These are phyloP conservation scores for Bombus consobrinus DNA, from an alignment of 1,140 invertebrate genomes.

Conservation along the genomic window DNA sequence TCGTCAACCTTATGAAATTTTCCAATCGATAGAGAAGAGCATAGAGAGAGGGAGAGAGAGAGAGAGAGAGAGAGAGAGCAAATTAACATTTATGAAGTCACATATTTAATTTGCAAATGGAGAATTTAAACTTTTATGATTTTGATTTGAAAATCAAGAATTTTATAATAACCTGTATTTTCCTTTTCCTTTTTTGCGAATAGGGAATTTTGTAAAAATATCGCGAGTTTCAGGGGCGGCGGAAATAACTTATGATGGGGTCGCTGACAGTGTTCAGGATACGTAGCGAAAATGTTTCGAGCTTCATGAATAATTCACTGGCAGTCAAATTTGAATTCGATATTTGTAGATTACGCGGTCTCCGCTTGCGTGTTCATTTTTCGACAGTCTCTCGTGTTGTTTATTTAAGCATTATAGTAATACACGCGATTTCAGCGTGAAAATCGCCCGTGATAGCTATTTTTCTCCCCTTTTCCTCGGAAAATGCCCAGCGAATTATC, in stretches of 20 bases:
- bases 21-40: too few relatives aligned
- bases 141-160: neutral
- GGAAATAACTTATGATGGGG: constrained; percentile 1
- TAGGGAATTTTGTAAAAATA: neutral
- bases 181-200: neutral
- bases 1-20: fast-evolving
- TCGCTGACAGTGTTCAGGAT: neutral
- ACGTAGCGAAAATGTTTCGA: constrained; percentile 23
- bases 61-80: too few relatives aligned
- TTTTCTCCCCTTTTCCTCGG: neutral
- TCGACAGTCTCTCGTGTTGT: neutral
- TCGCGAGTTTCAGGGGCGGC: neutral
- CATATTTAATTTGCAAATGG: too few relatives aligned
- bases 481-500: neutral
- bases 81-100: too few relatives aligned
- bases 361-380: neutral
- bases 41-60: too few relatives aligned
- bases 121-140: too few relatives aligned
- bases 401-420: constrained; percentile 15
- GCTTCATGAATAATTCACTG: constrained; percentile 35
- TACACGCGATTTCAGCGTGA: neutral
- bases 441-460: neutral
- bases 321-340: constrained; percentile 22
- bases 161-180: neutral
- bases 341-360: constrained; percentile 17